Evolutionary conservation across 2,113 vertebrate species (phyloP).

Genomic region (Murina feae): DNA sequence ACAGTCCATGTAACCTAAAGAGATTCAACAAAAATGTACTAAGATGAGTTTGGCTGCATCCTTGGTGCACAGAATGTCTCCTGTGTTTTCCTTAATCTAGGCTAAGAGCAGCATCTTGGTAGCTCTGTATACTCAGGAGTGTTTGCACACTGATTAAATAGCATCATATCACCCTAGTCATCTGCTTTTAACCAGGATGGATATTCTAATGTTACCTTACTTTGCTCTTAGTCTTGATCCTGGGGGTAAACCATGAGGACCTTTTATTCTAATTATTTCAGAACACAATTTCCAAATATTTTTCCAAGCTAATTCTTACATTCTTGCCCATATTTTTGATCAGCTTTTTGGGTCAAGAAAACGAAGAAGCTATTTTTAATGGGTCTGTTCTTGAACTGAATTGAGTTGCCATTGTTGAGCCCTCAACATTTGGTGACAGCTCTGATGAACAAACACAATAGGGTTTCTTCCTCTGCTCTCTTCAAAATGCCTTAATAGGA

Average conservation of each 20-base stretch:
- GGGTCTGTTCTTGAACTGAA: not conserved
- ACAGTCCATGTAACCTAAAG: not conserved
- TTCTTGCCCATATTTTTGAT: not conserved
- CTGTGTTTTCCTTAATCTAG: not conserved
- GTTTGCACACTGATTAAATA: not conserved
- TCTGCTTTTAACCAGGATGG: not conserved
- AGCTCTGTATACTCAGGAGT: not conserved
- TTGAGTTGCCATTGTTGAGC: not conserved
- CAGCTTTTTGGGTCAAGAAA: not conserved
- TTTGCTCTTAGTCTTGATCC: not conserved
- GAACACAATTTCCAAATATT: not conserved
- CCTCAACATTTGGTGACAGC: not conserved
- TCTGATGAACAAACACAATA: constrained; percentile 26
- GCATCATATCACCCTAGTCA: not conserved
- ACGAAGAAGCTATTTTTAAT: not conserved
- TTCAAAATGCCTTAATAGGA: constrained; percentile 49
- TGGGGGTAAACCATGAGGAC: not conserved
- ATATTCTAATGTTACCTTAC: not conserved
- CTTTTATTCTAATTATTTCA: not conserved
- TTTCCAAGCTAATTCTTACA: not conserved
- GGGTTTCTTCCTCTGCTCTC: not conserved
- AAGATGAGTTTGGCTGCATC: not conserved
- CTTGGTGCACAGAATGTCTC: not conserved
- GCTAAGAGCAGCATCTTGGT: not conserved
- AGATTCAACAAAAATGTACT: not conserved